Evolutionary conservation across 2,797 vertebrate species (phyloP).

Genomic region (Aulostomus chinensis): DNA sequence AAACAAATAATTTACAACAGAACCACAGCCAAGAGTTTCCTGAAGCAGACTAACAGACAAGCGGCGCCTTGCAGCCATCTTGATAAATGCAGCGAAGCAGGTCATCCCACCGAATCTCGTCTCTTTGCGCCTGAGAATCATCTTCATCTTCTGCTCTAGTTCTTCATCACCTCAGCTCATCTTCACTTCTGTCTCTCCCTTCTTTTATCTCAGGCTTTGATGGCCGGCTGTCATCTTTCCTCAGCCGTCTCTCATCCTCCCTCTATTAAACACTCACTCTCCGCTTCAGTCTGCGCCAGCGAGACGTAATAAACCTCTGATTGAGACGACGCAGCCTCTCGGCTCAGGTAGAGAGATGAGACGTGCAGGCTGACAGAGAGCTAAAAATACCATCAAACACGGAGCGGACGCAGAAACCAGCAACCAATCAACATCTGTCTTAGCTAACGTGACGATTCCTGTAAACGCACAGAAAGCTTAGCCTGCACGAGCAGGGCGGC

Average conservation of each 20-base stretch:
- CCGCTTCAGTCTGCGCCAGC: neutral
- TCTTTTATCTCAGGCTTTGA: conserved; percentile 13
- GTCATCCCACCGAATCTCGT: neutral
- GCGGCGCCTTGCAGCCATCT: too few species aligned
- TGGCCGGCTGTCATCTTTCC: neutral
- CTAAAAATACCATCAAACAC: too few species aligned
- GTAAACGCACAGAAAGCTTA: too few species aligned
- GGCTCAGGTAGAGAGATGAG: too few species aligned
- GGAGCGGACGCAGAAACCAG: too few species aligned
- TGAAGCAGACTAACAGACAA: too few species aligned
- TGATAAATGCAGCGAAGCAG: neutral
- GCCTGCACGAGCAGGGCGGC: too few species aligned
- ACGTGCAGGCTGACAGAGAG: neutral
- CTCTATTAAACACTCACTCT: conserved; percentile 2
- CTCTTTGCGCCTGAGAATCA: conserved; percentile 1
- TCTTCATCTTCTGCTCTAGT: conserved; percentile 21
- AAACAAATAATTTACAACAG: too few species aligned
- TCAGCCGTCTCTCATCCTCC: neutral
- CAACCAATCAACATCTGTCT: too few species aligned
- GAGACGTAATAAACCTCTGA: conserved; percentile 18
- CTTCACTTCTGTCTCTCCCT: conserved; percentile 4
- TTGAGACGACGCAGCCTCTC: neutral
- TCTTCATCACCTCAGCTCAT: conserved; percentile 7
- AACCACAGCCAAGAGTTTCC: too few species aligned
- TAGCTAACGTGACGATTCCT: too few species aligned